phyloP scores from a whole-genome alignment of 92 coral and sea anemone species.

The Palythoa grandis region DNA sequence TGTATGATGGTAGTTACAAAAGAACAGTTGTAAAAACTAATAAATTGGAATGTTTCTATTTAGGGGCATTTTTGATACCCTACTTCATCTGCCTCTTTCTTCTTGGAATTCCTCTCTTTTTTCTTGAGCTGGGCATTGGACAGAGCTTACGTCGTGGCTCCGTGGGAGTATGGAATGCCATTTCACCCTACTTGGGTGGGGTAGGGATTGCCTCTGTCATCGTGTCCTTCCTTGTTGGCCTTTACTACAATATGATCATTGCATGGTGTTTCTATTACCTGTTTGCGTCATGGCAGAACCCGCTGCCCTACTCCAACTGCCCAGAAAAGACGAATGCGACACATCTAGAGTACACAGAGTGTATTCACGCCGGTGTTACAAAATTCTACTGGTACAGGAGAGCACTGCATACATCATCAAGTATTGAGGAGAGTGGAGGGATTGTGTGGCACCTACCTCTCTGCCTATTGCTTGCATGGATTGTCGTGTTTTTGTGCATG shows the following conservation, averaged over 20 bases:
- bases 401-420: constrained; percentile 66
- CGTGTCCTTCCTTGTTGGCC: constrained; percentile 73
- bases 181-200: constrained; percentile 92
- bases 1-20: background rate
- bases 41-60: background rate
- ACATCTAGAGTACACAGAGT: constrained; percentile 53
- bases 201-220: constrained; percentile 85
- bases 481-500: constrained; percentile 77
- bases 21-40: background rate
- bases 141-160: constrained; percentile 90
- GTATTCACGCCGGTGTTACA: constrained; percentile 78
- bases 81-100: constrained; percentile 77
- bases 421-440: constrained; percentile 80
- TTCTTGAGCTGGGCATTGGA: constrained; percentile 95
- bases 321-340: constrained; percentile 62
- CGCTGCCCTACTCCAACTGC: constrained; percentile 76
- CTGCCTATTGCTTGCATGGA: constrained; percentile 76
- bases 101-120: constrained; percentile 88
- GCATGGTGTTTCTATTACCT: constrained; percentile 94
- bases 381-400: constrained; percentile 90
- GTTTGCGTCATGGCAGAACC: constrained; percentile 90
- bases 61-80: constrained; percentile 94
- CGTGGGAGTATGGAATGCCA: constrained; percentile 91
- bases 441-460: constrained; percentile 90
- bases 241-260: constrained; percentile 90